Evolutionary conservation across 2,888 invertebrate species (phyloP).

Genomic region (Thalpophila matura): DNA sequence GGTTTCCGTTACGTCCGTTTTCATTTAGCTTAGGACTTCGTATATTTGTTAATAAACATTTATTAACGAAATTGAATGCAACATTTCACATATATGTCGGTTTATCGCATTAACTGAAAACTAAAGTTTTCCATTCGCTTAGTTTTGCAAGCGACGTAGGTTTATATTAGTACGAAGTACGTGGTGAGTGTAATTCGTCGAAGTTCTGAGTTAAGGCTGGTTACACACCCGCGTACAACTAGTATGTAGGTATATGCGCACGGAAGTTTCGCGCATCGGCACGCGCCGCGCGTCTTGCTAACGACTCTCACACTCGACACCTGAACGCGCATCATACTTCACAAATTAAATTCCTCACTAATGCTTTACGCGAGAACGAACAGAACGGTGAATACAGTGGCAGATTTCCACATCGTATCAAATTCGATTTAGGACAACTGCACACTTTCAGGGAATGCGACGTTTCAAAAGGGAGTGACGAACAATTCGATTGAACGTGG

Average conservation of each 20-base stretch:
- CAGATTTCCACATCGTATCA: constrained; percentile 67
- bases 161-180: constrained; percentile 27
- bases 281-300: constrained; percentile 71
- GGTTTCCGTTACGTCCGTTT: constrained; percentile 19
- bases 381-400: constrained; percentile 63
- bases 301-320: constrained; percentile 67
- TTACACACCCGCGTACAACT: constrained; percentile 41
- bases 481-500: constrained; percentile 81
- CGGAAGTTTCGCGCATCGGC: constrained; percentile 69
- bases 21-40: constrained; percentile 18
- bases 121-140: constrained; percentile 39
- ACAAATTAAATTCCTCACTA: constrained; percentile 78
- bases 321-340: constrained; percentile 74
- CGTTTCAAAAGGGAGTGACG: constrained; percentile 77
- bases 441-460: constrained; percentile 76
- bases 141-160: constrained; percentile 26
- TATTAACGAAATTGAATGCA: constrained; percentile 27
- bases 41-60: constrained; percentile 15
- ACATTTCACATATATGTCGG: constrained; percentile 25
- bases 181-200: constrained; percentile 39
- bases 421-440: constrained; percentile 84
- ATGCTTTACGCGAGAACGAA: constrained; percentile 69
- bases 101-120: constrained; percentile 36
- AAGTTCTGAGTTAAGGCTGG: constrained; percentile 29
- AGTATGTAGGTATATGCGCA: constrained; percentile 52